Base-by-base conservation (phyloP, 2,888 invertebrate species). In the Megalurothrips usitatus region DNA sequence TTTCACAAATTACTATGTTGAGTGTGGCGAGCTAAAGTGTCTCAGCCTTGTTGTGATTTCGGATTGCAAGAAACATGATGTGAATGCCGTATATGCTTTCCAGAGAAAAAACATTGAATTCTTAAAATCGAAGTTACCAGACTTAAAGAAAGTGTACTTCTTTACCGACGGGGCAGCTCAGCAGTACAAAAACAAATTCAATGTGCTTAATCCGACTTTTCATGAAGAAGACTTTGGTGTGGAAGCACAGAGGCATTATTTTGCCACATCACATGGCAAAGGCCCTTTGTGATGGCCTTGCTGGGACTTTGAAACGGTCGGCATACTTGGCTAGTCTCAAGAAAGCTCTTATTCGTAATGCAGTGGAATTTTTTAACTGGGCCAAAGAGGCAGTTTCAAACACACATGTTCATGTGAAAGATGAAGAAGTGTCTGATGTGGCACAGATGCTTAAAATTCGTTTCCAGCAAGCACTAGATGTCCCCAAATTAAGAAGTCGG, bases 171-270 rank as follows among this genome's bases (percentile, higher is more conserved):
- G 84, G 10, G 81, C 81, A 81, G 83, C 83, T 17, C 68, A 82
- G 19, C 84, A 85, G 79, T 85, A 84, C 34, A 85, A 84, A 81
- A 85, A 85, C 48, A 82, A 52, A 48, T 84, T 83, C 78, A 84
- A 85, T 81, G 83, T 85, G 28, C 34, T 58, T 4, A 85, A 85
- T 63, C 75, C 84, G 2, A 81, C 81, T 26, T 80, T 83, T 81
- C 84, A 85, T 78, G 8, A 52, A 3, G 80, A 80, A n/a, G 82
- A 81, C 68, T 80, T 80, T 79, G 68, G 78, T 9, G 43, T 82
- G 17, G 26, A 79, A 17, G 82, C 82, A 10, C 80, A 82, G 58
- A 82, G 81, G 80, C 81, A 82, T 78, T 82, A 82, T 68, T 82
- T 81, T 79, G 82, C 49, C 9, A 82, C 82, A n/a, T 78, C 82